phyloP scores from a whole-genome alignment of 2,113 vertebrate species.

The Rhinopithecus roxellana region DNA sequence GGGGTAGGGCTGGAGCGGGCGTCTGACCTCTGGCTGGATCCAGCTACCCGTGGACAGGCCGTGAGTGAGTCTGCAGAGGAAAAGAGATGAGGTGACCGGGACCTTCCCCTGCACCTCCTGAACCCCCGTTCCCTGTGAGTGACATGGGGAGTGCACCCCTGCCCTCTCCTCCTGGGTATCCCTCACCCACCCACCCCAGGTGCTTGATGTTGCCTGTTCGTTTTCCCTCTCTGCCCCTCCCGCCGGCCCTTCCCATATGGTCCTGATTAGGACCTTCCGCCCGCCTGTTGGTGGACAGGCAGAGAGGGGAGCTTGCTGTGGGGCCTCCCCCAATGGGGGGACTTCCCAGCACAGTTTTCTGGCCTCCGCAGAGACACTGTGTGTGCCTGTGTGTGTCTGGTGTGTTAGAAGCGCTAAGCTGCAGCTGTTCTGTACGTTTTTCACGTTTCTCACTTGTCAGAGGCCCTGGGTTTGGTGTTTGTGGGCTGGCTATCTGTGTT shows the following conservation, averaged over 20 bases:
- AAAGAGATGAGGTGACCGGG: not conserved
- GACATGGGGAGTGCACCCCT: not conserved
- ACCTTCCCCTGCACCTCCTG: not conserved
- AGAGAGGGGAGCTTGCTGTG: not conserved
- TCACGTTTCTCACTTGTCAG: accelerated
- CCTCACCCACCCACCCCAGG: not conserved
- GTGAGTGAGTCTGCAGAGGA: not conserved
- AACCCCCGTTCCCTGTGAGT: not conserved
- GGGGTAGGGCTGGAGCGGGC: not conserved
- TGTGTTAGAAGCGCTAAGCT: accelerated
- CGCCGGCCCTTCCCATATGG: not conserved
- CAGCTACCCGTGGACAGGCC: not conserved
- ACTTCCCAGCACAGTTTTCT: not conserved
- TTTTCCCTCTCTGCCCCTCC: not conserved
- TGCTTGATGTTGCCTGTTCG: not conserved
- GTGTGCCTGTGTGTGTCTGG: not conserved
- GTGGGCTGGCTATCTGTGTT: not conserved
- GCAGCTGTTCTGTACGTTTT: not conserved
- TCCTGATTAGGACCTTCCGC: slow-evolving; percentile 55
- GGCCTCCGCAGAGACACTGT: not conserved
- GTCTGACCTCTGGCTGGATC: not conserved
- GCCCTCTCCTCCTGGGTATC: not conserved
- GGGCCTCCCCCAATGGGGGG: not conserved
- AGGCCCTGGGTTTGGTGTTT: not conserved
- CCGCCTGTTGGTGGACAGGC: not conserved